phyloP scores from a whole-genome alignment of 2,888 invertebrate genomes.

The Parnassius apollo region DNA sequence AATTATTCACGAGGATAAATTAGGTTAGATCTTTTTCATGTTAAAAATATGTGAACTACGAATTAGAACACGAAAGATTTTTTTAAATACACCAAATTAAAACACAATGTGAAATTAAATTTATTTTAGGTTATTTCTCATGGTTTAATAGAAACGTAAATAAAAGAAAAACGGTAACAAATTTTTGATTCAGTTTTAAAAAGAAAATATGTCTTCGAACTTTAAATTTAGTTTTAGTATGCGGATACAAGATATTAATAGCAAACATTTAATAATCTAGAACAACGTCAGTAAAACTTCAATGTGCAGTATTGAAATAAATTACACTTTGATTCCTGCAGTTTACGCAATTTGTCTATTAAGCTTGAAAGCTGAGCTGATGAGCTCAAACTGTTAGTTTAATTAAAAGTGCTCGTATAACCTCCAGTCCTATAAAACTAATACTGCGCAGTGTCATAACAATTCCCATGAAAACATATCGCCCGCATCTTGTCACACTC shows the following conservation, averaged over 20 bases:
- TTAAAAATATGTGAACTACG: too few species aligned
- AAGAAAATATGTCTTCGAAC: conserved; percentile 16
- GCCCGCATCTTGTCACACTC: conserved; percentile 15
- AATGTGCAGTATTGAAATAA: neutral
- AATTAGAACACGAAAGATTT: too few species aligned
- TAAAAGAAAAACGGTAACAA: too few species aligned
- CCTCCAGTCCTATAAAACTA: conserved; percentile 20
- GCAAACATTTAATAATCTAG: conserved; percentile 5
- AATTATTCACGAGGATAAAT: too few species aligned
- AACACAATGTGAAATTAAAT: too few species aligned
- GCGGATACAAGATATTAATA: conserved; percentile 4
- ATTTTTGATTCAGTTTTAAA: too few species aligned
- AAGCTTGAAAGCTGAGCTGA: conserved; percentile 6
- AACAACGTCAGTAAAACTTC: neutral
- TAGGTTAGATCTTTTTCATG: too few species aligned
- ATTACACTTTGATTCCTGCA: conserved; percentile 1
- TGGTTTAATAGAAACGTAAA: too few species aligned
- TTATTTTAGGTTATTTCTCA: too few species aligned
- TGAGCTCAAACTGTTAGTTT: conserved; percentile 10
- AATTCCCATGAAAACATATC: conserved; percentile 23
- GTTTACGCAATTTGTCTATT: conserved; percentile 7
- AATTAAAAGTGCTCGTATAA: conserved; percentile 22
- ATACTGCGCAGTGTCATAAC: conserved; percentile 8
- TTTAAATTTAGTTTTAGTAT: neutral
- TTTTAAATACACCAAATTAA: too few species aligned